Conservation (phyloP, 2,113 vertebrate genomes). For the Halcyon senegalensis region DNA sequence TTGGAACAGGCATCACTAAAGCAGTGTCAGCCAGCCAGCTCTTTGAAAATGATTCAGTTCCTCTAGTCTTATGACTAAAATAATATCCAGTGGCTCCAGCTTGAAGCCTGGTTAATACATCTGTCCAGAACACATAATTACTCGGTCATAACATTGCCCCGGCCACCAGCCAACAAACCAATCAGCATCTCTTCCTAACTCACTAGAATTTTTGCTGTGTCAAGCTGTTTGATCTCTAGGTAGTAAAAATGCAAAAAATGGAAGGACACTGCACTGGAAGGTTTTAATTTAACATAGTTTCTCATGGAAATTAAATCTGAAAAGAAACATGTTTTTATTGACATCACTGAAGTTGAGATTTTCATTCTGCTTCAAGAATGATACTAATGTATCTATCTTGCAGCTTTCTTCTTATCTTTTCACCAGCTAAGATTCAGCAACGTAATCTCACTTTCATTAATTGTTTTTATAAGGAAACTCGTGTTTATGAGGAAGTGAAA, state of each 20-base stretch:
- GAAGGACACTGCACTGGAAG: constrained; percentile 73
- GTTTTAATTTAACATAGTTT: constrained; percentile 81
- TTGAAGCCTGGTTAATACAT: constrained; percentile 92
- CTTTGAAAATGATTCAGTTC: constrained; percentile 84
- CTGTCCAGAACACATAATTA: constrained; percentile 93
- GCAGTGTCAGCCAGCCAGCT: constrained; percentile 77
- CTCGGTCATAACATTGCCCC: constrained; percentile 89
- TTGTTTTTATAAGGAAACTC: background rate
- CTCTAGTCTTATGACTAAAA: constrained; percentile 85
- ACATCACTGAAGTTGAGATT: constrained; percentile 53
- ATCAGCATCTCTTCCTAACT: constrained; percentile 81
- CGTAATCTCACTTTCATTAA: background rate
- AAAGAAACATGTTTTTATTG: constrained; percentile 77
- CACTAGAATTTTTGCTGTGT: constrained; percentile 85
- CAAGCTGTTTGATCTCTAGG: constrained; percentile 89
- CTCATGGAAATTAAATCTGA: constrained; percentile 79
- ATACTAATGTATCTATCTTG: background rate
- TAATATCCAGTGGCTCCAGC: constrained; percentile 93
- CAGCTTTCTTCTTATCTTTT: constrained; percentile 33
- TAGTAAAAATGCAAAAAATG: constrained; percentile 80
- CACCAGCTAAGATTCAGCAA: background rate
- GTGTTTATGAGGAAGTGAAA: background rate
- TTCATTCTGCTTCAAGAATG: constrained; percentile 28
- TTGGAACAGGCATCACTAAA: constrained; percentile 77
- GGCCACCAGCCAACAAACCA: constrained; percentile 85